These are phyloP conservation scores for Chrysotoxum bicinctum DNA, from an alignment of 2,888 invertebrate species.

Conservation along the genomic window DNA sequence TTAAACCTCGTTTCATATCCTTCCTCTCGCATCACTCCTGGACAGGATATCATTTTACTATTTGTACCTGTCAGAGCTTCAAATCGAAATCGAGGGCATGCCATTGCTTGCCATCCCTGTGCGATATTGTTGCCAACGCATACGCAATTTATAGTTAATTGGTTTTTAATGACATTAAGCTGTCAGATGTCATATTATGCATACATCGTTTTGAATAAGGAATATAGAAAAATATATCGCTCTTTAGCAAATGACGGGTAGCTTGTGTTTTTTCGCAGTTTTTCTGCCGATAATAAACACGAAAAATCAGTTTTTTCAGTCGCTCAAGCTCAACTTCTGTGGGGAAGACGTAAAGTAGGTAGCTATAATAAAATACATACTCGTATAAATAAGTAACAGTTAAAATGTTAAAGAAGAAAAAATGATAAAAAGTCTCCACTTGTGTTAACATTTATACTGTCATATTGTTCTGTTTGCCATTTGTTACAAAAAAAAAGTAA, in stretches of 20 bases:
- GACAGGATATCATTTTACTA: constrained; percentile 64
- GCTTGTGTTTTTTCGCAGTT: constrained; percentile 10
- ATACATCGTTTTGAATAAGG: constrained; percentile 52
- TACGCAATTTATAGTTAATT: constrained; percentile 56
- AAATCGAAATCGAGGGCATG: constrained; percentile 55
- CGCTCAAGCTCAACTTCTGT: not conserved
- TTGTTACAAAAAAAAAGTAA: constrained; percentile 12
- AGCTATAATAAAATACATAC: not conserved
- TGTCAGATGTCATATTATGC: constrained; percentile 63
- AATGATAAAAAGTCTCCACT: constrained; percentile 40
- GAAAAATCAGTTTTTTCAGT: constrained; percentile 28
- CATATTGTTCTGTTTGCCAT: not conserved
- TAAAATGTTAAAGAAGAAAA: constrained; percentile 33
- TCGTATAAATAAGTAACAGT: constrained; percentile 29
- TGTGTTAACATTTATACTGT: constrained; percentile 36
- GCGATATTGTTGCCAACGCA: constrained; percentile 8
- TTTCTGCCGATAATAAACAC: constrained; percentile 47
- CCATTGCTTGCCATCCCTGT: not conserved
- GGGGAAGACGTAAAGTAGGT: no score
- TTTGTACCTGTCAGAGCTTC: constrained; percentile 38
- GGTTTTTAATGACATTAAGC: constrained; percentile 68
- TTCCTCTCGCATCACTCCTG: not conserved
- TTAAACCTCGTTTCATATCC: constrained; percentile 33
- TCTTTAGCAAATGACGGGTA: constrained; percentile 4
- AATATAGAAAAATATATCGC: not conserved